Percentiles rank a stretch among this genome's conserved stretches.
Evolutionary conservation across 2,888 invertebrate genomes (phyloP).

Genomic region (Yponomeuta plumbellus): DNA sequence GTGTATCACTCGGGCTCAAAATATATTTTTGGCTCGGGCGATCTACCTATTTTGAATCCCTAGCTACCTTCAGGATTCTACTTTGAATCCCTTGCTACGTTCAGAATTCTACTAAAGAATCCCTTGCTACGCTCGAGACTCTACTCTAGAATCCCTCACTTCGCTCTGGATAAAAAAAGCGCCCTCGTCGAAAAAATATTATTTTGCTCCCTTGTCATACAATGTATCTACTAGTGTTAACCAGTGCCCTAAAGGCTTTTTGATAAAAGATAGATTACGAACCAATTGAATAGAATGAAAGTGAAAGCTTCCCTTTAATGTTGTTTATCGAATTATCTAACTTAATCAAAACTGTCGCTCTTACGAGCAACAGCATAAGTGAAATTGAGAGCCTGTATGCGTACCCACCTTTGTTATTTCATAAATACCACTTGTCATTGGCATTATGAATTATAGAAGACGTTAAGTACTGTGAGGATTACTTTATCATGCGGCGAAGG

Average conservation of each 20-base stretch:
- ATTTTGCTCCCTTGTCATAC: too few species aligned
- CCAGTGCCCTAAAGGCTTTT: not conserved
- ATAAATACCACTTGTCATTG: conserved; percentile 68
- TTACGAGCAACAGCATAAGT: conserved; percentile 36
- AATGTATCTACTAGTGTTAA: too few species aligned
- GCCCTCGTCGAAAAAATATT: too few species aligned
- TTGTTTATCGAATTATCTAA: conserved; percentile 65
- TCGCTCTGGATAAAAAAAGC: too few species aligned
- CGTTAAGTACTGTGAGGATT: not conserved
- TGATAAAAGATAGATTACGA: not conserved
- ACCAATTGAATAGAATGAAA: conserved; percentile 27
- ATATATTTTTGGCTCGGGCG: too few species aligned
- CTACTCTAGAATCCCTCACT: too few species aligned
- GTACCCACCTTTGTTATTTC: conserved; percentile 2
- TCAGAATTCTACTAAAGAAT: too few species aligned
- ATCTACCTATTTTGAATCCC: too few species aligned
- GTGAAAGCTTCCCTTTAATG: conserved; percentile 56
- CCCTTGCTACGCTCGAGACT: too few species aligned
- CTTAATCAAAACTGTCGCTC: conserved; percentile 50
- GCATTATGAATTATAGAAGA: conserved; percentile 47
- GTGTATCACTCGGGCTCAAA: too few species aligned
- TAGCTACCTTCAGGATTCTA: too few species aligned
- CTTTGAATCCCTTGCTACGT: too few species aligned
- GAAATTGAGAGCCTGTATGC: not conserved
- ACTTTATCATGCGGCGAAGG: not conserved